phyloP scores from a whole-genome alignment of 2,113 vertebrate genomes.

The Perca flavescens region DNA sequence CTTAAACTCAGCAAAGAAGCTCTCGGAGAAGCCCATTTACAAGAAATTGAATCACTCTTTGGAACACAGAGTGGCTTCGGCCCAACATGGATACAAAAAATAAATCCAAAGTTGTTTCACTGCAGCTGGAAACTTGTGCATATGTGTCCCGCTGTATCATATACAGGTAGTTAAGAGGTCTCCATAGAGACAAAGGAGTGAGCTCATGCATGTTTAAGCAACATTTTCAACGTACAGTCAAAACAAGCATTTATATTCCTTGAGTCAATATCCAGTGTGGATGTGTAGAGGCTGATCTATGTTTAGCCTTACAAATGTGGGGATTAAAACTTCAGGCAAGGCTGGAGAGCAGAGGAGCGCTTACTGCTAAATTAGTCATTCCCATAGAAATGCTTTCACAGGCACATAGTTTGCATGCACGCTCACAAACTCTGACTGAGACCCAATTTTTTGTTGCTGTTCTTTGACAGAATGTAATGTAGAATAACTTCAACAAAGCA shows the following conservation, averaged over 20 bases:
- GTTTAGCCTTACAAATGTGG: constrained; percentile 81
- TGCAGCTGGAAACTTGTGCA: constrained; percentile 30
- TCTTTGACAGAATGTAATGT: constrained; percentile 43
- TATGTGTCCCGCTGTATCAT: constrained; percentile 15
- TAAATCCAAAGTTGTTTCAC: constrained; percentile 24
- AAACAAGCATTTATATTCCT: constrained; percentile 77
- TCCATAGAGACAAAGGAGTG: constrained; percentile 22
- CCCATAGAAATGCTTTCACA: constrained; percentile 53
- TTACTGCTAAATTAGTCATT: constrained; percentile 73
- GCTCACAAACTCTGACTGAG: constrained; percentile 42
- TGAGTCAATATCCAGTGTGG: constrained; percentile 64
- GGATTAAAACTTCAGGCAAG: constrained; percentile 78
- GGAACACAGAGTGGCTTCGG: constrained; percentile 47
- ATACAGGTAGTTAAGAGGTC: constrained; percentile 39
- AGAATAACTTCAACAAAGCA: constrained; percentile 56
- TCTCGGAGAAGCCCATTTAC: constrained; percentile 67
- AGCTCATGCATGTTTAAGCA: constrained; percentile 72
- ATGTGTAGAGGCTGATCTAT: constrained; percentile 74
- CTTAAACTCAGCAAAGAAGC: constrained; percentile 66
- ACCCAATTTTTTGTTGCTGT: constrained; percentile 13
- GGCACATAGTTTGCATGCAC: constrained; percentile 28
- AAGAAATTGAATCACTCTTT: constrained; percentile 63
- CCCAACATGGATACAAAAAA: constrained; percentile 17
- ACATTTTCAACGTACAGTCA: constrained; percentile 64
- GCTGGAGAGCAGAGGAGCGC: constrained; percentile 58